Percentiles rank a stretch among this genome's conserved stretches.
phyloP scores from a whole-genome alignment of 2,888 invertebrate species.

The Bombylius major region DNA sequence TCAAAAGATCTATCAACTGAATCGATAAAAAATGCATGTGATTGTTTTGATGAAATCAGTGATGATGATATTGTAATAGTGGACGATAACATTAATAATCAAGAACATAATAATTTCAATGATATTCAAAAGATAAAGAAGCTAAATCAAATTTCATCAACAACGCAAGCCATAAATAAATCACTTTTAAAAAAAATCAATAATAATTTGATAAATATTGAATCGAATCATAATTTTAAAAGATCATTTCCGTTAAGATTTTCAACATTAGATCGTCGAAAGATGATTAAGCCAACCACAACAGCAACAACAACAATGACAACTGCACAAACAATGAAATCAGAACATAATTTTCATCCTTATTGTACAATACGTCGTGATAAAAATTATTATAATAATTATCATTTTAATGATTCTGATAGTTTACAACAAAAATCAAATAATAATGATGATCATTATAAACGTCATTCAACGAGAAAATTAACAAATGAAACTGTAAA shows the following conservation, averaged over 20 bases:
- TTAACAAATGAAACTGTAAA: not conserved
- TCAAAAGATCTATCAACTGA: constrained; percentile 30
- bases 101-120: not conserved
- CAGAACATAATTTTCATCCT: constrained; percentile 9
- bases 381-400: not conserved
- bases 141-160: not conserved
- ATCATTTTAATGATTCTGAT: not conserved
- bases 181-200: not conserved
- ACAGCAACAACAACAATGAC: not conserved
- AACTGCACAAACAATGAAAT: not conserved
- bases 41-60: constrained; percentile 23
- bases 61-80: constrained; percentile 18
- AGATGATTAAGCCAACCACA: not conserved
- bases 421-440: not conserved
- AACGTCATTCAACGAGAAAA: no score
- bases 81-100: not conserved
- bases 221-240: not conserved
- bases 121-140: not conserved
- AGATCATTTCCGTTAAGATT: constrained; percentile 5
- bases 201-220: constrained; percentile 5
- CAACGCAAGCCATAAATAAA: not conserved
- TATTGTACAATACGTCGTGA: constrained; percentile 12
- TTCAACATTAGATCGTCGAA: constrained; percentile 8
- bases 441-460: no score
- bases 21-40: constrained; percentile 29